Base-by-base conservation (phyloP, 2,888 invertebrate species). In the Psococerastis gibbosa region DNA sequence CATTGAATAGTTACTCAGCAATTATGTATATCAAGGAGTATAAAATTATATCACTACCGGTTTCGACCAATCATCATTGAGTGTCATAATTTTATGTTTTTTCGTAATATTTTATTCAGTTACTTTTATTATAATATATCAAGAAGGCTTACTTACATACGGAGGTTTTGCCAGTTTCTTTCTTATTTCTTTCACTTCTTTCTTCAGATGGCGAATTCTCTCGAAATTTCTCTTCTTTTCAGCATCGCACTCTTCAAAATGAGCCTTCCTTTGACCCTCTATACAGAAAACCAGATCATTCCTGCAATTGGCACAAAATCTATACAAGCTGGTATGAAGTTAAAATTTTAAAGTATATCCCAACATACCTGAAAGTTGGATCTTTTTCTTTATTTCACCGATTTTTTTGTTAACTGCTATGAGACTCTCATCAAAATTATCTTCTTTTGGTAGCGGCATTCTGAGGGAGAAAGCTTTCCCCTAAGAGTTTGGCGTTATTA, bases 261-360 rank as follows among this genome's bases (percentile, higher is more conserved):
- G 71, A 0, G 85, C 84, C 54, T 82, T 83, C 52, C 84, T 71
- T 63, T 84, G 84, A 8, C 85, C 84, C 72, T 85, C 85, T 83
- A 54, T 3, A 57, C 58, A 46, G 46, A 46, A 47, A 44, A 46
- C 33, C 32, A 47, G 41, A 27, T 27, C 27, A 27, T 27, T 27
- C 27, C 6, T n/a, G n/a, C n/a, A n/a, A n/a, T n/a, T n/a, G n/a
- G n/a, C n/a, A n/a, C n/a, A n/a, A n/a, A n/a, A n/a, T n/a, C n/a
- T n/a, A n/a, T n/a, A n/a, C n/a, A n/a, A n/a, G n/a, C n/a, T n/a
- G n/a, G n/a, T n/a, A n/a, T n/a, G n/a, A n/a, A n/a, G n/a, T n/a
- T n/a, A n/a, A 43, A 32, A 43, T 32, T 41, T 4, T n/a, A 41
- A 35, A n/a, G 11, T 13, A 23, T 13, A 13, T 35, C 38, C n/a